Conservation (phyloP, 2,113 vertebrate genomes). For the Pogona vitticeps region DNA sequence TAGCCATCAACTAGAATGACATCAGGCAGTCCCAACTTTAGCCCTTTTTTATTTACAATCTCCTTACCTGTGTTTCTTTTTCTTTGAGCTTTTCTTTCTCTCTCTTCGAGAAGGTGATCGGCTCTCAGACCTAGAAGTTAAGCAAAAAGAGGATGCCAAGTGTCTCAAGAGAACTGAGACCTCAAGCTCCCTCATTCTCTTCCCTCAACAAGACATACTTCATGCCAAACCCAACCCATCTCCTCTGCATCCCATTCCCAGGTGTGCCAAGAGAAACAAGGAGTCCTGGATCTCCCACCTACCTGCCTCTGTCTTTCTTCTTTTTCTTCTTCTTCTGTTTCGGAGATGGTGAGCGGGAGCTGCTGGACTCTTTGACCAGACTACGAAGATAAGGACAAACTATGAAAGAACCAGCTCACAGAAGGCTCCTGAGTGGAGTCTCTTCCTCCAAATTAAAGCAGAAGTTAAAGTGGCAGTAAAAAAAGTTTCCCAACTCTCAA, state of each 20-base stretch:
- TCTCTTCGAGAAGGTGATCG: conserved; percentile 79
- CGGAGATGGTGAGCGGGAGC: conserved; percentile 83
- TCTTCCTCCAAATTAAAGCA: not conserved
- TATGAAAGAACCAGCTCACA: not conserved
- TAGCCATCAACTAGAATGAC: not conserved
- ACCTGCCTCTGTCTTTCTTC: conserved; percentile 86
- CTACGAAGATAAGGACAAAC: conserved; percentile 57
- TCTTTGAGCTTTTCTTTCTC: conserved; percentile 85
- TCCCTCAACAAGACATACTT: not conserved
- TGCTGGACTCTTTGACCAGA: conserved; percentile 81
- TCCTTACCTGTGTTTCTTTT: conserved; percentile 86
- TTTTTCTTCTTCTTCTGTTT: conserved; percentile 84
- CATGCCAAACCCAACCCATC: too few relatives aligned
- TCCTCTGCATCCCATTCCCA: not conserved
- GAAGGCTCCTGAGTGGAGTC: too few relatives aligned
- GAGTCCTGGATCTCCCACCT: conserved; percentile 24
- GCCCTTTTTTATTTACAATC: too few relatives aligned
- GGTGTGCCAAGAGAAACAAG: not conserved
- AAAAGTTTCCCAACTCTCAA: not conserved
- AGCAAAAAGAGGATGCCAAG: not conserved
- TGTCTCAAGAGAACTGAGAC: too few relatives aligned
- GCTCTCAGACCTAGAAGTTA: conserved; percentile 81
- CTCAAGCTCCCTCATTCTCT: not conserved
- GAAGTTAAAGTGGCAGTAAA: not conserved
- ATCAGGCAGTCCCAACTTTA: not conserved